Conservation (phyloP, 2,113 vertebrate species). For the Osmerus eperlanus region DNA sequence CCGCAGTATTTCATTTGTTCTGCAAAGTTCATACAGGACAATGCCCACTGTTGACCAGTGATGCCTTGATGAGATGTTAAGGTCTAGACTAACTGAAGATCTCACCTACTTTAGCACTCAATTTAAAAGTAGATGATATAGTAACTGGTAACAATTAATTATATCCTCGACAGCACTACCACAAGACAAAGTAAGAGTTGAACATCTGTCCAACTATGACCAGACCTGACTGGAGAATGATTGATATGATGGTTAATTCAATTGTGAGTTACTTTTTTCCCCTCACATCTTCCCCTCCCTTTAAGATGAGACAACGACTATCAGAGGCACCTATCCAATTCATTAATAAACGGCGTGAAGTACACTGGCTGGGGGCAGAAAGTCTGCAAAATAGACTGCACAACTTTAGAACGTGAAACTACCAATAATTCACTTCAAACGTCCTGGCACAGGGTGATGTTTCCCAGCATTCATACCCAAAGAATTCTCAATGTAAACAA, state of each 20-base stretch:
- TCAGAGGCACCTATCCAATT: constrained; percentile 54
- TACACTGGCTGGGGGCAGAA: constrained; percentile 25
- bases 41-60: background rate
- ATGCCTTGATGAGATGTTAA: background rate
- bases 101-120: no score
- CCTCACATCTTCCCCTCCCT: background rate
- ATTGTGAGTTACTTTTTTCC: no score
- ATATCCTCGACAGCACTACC: no score
- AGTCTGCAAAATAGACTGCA: constrained; percentile 54
- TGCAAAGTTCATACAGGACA: background rate
- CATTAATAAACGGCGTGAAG: constrained; percentile 54
- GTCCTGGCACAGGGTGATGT: constrained; percentile 57
- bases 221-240: background rate
- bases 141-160: no score
- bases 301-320: background rate
- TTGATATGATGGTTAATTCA: no score
- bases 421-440: constrained; percentile 62
- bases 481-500: constrained; percentile 64
- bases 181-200: no score
- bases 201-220: background rate
- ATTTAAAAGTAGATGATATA: no score
- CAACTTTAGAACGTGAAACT: constrained; percentile 64
- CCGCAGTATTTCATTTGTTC: background rate
- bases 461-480: constrained; percentile 64
- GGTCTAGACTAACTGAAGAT: no score